A percentile compares a stretch with the other conserved stretches of the same genome.
Conservation (phyloP, 2,888 invertebrate genomes). For the Petrolisthes cinctipes region DNA sequence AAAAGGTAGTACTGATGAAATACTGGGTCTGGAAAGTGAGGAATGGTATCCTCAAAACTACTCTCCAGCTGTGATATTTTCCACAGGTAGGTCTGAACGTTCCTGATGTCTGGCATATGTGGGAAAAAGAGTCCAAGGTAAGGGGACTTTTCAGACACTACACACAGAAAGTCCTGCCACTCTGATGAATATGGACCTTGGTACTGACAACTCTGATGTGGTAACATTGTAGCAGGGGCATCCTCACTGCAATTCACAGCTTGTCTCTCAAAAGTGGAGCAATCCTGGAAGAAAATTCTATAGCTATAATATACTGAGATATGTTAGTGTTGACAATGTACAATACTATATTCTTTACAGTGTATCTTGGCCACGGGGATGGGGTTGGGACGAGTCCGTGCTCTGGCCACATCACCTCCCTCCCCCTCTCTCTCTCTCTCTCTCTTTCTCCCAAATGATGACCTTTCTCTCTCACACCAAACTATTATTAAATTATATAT, state of each 20-base stretch:
- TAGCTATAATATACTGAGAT: neutral
- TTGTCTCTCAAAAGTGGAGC: conserved; percentile 10
- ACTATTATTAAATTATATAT: too few relatives aligned
- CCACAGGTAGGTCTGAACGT: conserved; percentile 21
- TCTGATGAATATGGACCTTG: conserved; percentile 42
- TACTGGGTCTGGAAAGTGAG: neutral
- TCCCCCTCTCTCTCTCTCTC: too few relatives aligned
- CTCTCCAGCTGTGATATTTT: neutral
- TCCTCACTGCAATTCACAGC: neutral
- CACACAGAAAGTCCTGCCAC: conserved; percentile 46
- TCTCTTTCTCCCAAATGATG: too few relatives aligned
- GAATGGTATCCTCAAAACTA: conserved; percentile 27
- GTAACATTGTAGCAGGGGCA: neutral
- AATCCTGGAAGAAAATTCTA: conserved; percentile 36
- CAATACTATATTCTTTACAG: too few relatives aligned
- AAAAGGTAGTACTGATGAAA: conserved; percentile 27
- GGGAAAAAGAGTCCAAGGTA: conserved; percentile 47
- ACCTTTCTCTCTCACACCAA: too few relatives aligned
- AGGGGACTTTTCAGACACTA: conserved; percentile 37
- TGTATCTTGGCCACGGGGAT: too few relatives aligned
- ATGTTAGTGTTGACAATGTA: too few relatives aligned
- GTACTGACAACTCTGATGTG: conserved; percentile 36
- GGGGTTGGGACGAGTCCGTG: too few relatives aligned
- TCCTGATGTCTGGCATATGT: conserved; percentile 13
- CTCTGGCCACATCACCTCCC: too few relatives aligned